A percentile compares a stretch with the other conserved stretches of the same genome.
phyloP scores from a whole-genome alignment of 2,797 vertebrate genomes.

The Notolabrus celidotus region DNA sequence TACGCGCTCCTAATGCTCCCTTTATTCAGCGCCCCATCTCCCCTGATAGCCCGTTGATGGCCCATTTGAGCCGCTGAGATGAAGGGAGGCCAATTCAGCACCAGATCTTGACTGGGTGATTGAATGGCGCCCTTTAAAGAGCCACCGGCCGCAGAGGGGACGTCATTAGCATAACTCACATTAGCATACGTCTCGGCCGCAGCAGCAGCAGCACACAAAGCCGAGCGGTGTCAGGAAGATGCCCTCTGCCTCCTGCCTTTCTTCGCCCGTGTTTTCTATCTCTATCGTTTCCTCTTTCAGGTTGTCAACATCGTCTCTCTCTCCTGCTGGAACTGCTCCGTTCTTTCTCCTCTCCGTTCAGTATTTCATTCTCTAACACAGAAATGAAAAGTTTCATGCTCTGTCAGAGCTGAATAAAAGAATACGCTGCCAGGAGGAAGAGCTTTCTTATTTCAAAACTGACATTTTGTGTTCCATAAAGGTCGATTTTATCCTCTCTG shows the following conservation, averaged over 20 bases:
- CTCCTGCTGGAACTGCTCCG: not conserved
- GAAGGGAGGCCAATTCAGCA: conserved; percentile 59
- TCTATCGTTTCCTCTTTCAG: conserved; percentile 40
- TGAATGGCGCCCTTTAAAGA: conserved; percentile 77
- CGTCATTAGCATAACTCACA: conserved; percentile 65
- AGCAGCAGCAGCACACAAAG: conserved; percentile 56
- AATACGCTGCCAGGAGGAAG: not conserved
- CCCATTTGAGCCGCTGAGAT: conserved; percentile 44
- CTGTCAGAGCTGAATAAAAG: conserved; percentile 1
- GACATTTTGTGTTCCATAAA: not conserved
- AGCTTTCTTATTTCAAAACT: not conserved
- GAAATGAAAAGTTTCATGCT: not conserved
- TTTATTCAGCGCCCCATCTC: conserved; percentile 58
- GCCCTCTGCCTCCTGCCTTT: conserved; percentile 44
- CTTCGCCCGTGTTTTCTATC: conserved; percentile 2
- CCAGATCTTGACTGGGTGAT: conserved; percentile 39
- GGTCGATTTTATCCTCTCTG: not conserved
- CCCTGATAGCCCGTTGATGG: conserved; percentile 52
- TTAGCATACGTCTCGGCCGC: conserved; percentile 63
- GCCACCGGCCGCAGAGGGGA: conserved; percentile 30
- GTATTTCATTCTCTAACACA: not conserved
- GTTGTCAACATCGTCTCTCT: conserved; percentile 6
- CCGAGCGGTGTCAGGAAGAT: conserved; percentile 60
- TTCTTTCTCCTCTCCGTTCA: not conserved
- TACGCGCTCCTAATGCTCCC: conserved; percentile 50